Base-by-base conservation (phyloP, 1,140 invertebrate genomes). In the Drosophila bifasciata region DNA sequence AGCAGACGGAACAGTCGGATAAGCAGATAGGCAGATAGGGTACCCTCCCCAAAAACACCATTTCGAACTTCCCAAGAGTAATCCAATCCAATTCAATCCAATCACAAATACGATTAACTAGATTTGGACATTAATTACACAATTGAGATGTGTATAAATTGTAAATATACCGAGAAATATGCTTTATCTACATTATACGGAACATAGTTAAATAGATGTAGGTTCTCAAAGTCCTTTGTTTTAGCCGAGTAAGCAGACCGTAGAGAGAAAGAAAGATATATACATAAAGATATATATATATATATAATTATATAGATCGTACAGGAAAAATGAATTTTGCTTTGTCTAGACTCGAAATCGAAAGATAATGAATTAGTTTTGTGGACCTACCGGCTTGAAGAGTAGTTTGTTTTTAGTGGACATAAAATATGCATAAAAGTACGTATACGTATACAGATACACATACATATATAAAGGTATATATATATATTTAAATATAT, bases 61-160 rank as follows among this genome's bases (percentile, higher is more conserved):
- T 36, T n/a, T 43, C n/a, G 40, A 61, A 23, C 43, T 49, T 44
- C 53, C 52, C 43, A 58, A 45, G 39, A 58, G 49, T 52, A 48
- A 57, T n/a, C 32, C 23, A 25, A 25, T 25, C 5, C 23, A 25
- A 25, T 25, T 5, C 23, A 25, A 25, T 25, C 23, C 32, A 36
- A 81, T 77, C 79, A 83, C 76, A 83, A 68, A 68, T 41, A 9
- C 56, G 51, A 69, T 59, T 43, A 64, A 45, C 43, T 41, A 52
- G 43, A 69, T 43, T 56, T 51, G 49, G 64, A 77, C 69, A 85
- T 77, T 76, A 76, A 63, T 85, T 86, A 86, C 81, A 86, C 81
- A 86, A 56, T 60, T 46, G 21, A 74, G 49, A 75, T 86, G 83
- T 86, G 81, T 86, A 86, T 86, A 50, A 88, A 81, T 71, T 86